Conservation (phyloP, 1,140 invertebrate genomes). For the Eumeta japonica region DNA sequence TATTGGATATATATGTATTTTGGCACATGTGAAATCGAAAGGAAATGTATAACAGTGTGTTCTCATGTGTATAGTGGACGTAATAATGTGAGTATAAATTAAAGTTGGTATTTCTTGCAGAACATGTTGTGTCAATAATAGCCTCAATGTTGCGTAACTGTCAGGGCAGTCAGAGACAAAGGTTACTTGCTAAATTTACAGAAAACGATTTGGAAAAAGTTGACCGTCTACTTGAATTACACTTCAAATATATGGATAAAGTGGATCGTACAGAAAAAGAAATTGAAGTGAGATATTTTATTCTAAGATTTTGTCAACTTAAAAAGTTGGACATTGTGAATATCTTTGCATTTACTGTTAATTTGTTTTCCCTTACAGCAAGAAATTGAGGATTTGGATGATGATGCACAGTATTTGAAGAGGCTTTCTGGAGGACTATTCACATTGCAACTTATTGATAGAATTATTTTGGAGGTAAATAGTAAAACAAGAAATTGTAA, state of each 20-base stretch:
- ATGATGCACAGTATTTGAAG: conserved; percentile 78
- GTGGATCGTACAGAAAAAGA: conserved; percentile 83
- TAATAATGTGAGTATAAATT: not conserved
- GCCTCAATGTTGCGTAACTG: conserved; percentile 89
- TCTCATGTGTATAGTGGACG: not conserved
- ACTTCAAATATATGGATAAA: conserved; percentile 96
- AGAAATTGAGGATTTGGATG: conserved; percentile 52
- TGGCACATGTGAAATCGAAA: not conserved
- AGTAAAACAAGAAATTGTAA: not conserved
- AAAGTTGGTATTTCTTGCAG: conserved; percentile 64
- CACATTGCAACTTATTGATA: conserved; percentile 93
- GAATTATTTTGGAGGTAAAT: conserved; percentile 86
- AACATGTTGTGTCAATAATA: conserved; percentile 94
- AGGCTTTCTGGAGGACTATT: conserved; percentile 91
- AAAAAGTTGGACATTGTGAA: not conserved
- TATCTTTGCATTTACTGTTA: not conserved
- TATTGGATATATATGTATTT: not conserved
- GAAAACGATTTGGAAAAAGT: conserved; percentile 99
- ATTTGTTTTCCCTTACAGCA: conserved; percentile 23
- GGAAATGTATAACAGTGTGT: not conserved
- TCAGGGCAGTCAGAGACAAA: conserved; percentile 82
- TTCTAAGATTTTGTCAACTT: not conserved
- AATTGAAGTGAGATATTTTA: conserved; percentile 58
- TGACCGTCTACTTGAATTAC: conserved; percentile 91
- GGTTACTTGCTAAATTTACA: conserved; percentile 92